These are phyloP conservation scores for Lasioglossum leucozonium DNA, from an alignment of 2,888 invertebrate species.

Conservation along the genomic window DNA sequence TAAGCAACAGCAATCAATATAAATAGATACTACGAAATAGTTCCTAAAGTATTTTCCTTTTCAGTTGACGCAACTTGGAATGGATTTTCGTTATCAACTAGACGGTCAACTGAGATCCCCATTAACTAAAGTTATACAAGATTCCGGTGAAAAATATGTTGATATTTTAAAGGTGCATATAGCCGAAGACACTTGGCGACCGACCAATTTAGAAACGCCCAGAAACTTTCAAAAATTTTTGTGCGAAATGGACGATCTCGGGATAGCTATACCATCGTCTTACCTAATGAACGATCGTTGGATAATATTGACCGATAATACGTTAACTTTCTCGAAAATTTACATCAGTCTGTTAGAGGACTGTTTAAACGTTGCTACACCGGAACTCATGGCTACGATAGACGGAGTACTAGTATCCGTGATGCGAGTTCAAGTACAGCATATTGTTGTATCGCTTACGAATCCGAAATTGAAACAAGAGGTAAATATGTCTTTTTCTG, in stretches of 20 bases:
- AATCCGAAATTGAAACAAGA: slow-evolving; percentile 86
- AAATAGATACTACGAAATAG: neutral
- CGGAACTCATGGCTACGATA: slow-evolving; percentile 90
- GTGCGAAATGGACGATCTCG: slow-evolving; percentile 79
- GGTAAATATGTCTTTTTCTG: slow-evolving; percentile 79
- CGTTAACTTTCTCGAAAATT: slow-evolving; percentile 91
- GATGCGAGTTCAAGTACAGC: slow-evolving; percentile 90
- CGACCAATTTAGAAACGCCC: slow-evolving; percentile 91
- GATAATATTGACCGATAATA: slow-evolving; percentile 92
- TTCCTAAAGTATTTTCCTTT: slow-evolving; percentile 58
- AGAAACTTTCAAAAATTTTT: slow-evolving; percentile 78
- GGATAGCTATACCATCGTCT: slow-evolving; percentile 75
- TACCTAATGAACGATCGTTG: slow-evolving; percentile 87
- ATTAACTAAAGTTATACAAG: slow-evolving; percentile 90
- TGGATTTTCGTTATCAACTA: slow-evolving; percentile 96
- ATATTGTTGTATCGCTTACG: slow-evolving; percentile 86
- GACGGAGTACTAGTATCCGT: slow-evolving; percentile 90
- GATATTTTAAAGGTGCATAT: slow-evolving; percentile 92
- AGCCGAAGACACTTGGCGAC: slow-evolving; percentile 94
- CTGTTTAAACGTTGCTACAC: slow-evolving; percentile 90
- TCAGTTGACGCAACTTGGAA: slow-evolving; percentile 88
- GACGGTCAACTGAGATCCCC: slow-evolving; percentile 93
- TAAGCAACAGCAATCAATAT: neutral
- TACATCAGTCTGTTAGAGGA: slow-evolving; percentile 91
- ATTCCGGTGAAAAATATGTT: slow-evolving; percentile 92